Base-by-base conservation (phyloP, 2,113 vertebrate genomes). In the Myotis yumanensis region DNA sequence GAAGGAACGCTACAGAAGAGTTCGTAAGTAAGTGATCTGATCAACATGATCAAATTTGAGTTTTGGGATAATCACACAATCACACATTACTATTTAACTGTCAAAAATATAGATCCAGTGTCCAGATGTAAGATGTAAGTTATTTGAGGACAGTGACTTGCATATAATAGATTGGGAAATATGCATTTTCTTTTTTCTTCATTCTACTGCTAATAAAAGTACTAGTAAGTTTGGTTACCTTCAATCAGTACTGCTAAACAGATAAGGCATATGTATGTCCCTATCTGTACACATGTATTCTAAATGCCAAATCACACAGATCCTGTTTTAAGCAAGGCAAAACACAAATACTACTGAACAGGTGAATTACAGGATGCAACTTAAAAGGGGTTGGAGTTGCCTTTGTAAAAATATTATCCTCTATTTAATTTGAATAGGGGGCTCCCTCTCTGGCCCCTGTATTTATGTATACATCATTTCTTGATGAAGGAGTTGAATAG, bases 401-500 rank as follows among this genome's bases (percentile, higher is more conserved):
- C 28, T 68, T 89, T 69, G 18, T 75, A 54, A 88, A 94, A 93
- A 77, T 72, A 83, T 52, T 35, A 30, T 88, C 32, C 28, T 57
- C 81, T 79, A 37, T 96, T 91, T 87, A 71, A 94, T 87, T 81
- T 86, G 88, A 16, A 81, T 17, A 77, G 51, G 59, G 54, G 59
- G 25, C 11, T 51, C 86, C n/a, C 66, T 72, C 82, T 87, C 82
- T 66, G 89, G 79, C 28, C 17, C 23, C 87, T n/a, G 2, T 59
- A 75, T 68, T 95, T 93, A 77, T 91, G 90, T 86, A 89, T 32
- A 82, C 17, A 35, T 62, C 57, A 90, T 92, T 92, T 76, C 32
- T 59, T 94, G 87, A 89, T 72, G 86, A 95, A 94, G 69, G 57
- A 17, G 37, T 40, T 90, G 77, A 90, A 87, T 57, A 89, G 86